Evolutionary conservation across 1,140 invertebrate species (phyloP).

Genomic region (Ips typographus): DNA sequence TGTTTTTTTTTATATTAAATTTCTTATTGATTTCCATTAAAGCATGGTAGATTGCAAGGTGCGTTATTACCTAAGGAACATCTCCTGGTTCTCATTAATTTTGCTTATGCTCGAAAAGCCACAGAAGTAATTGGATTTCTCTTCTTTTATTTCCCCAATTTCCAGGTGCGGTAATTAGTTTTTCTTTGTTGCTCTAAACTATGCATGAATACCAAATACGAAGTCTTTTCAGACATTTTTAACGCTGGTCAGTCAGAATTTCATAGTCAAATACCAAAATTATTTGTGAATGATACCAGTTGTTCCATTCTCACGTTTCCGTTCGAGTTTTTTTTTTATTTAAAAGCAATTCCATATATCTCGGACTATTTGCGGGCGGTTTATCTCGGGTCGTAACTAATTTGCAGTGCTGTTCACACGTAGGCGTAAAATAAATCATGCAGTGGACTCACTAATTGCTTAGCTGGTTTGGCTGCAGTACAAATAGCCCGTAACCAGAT

Average conservation of each 20-base stretch:
- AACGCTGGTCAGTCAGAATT: no score
- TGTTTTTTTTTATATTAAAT: no score
- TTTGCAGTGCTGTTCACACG: slow-evolving; percentile 23
- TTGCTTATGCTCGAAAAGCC: no score
- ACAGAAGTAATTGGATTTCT: background rate
- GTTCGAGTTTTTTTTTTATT: slow-evolving; percentile 1
- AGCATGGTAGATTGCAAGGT: no score
- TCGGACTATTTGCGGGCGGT: slow-evolving; percentile 1
- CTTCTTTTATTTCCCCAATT: background rate
- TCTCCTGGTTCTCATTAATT: no score
- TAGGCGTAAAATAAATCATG: slow-evolving; percentile 28
- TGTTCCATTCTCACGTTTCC: background rate
- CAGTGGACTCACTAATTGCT: slow-evolving; percentile 22
- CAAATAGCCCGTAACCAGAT: slow-evolving; percentile 32
- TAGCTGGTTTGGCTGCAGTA: slow-evolving; percentile 20
- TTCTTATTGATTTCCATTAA: no score
- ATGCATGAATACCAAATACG: no score
- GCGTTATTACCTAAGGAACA: no score
- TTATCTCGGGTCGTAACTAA: slow-evolving; percentile 18
- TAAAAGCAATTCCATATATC: slow-evolving; percentile 15
- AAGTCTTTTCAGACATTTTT: no score
- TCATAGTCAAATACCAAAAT: no score
- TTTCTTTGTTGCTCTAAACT: slow-evolving; percentile 1
- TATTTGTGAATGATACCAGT: no score
- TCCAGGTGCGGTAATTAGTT: slow-evolving; percentile 4